Evolutionary conservation across 2,797 vertebrate genomes (phyloP), one percentile per base, ranked within the genome.

Genomic region (Nannoperca obscura): DNA sequence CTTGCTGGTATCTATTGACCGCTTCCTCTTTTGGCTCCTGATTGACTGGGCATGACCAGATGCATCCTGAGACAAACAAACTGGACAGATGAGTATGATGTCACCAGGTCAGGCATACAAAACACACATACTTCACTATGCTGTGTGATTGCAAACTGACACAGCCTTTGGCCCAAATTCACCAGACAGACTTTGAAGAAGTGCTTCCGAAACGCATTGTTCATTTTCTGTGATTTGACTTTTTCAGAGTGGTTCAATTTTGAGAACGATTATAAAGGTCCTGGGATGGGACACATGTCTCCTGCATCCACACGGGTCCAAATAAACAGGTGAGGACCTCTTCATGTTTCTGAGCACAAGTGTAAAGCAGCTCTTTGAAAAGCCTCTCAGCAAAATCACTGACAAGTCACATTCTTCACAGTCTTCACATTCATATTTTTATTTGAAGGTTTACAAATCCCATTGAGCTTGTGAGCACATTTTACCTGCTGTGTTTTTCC

Each of bases 1-100:
- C 78, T 92, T 91, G 89, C 91, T 91, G 85, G 81, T 81, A 79
- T 91, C 85, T 90, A 62, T 86, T 78, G 82, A 69, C 85, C 10
- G 74, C 92, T 95, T 96, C 95, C 91, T 93, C 92, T 94, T 95
- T 95, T 92, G 91, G 82, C 73, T 91, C 82, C 86, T 81, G 86
- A 75, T 63, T 89, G 89, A 73, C 85, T 92, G 88, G 85, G 80
- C 79, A 75, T 92, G 83, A 90, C 81, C 94, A 95, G 94, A 94
- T 95, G 93, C 89, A 91, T 95, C 94, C 91, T 95, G 92, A 89
- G 80, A 83, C 62, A 78, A 64, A 83, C 77, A 88, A 76, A 89
- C 69, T 87, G 71, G 82, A 88, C 86, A 76, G 64, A 89, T 83
- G 84, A 82, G 81, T 83, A 71, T 88, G 80, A 47, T 83, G 70